phyloP scores from a whole-genome alignment of 30 jellyfish, hydroid and myxozoan genomes.

The Chrysaora quinquecirrha region DNA sequence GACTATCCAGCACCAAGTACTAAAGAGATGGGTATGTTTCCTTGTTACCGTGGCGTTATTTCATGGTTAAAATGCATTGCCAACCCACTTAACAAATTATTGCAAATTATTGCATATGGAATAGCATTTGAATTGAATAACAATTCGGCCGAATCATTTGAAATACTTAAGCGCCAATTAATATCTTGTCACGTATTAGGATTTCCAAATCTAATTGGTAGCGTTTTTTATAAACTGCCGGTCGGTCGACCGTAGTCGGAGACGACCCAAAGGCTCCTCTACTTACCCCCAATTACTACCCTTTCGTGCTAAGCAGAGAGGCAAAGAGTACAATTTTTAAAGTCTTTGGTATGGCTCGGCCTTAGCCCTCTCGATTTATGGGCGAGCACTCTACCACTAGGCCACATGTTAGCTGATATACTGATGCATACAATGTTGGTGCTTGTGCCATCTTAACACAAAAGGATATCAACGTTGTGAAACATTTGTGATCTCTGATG shows the following conservation, averaged over 20 bases:
- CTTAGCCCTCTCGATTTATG: too few relatives aligned
- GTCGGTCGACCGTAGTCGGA: too few relatives aligned
- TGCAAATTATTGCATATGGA: not conserved
- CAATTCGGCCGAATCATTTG: not conserved
- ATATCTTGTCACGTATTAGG: not conserved
- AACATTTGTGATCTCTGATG: not conserved
- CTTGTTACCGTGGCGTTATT: not conserved
- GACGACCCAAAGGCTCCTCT: too few relatives aligned
- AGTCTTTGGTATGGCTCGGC: too few relatives aligned
- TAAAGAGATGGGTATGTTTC: not conserved
- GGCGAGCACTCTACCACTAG: too few relatives aligned
- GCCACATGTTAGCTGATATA: too few relatives aligned
- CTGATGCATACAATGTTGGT: constrained; percentile 6
- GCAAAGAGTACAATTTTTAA: too few relatives aligned
- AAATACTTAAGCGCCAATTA: not conserved
- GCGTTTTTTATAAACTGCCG: too few relatives aligned
- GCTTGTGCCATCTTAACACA: not conserved
- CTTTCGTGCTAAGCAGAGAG: too few relatives aligned
- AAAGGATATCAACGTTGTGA: not conserved
- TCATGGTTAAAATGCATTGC: not conserved
- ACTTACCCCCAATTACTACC: too few relatives aligned
- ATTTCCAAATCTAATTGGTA: not conserved
- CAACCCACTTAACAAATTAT: not conserved
- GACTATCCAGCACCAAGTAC: not conserved
- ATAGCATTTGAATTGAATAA: not conserved